Evolutionary conservation across 2,888 invertebrate species (phyloP).

Genomic region (Eurytoma adleriae): DNA sequence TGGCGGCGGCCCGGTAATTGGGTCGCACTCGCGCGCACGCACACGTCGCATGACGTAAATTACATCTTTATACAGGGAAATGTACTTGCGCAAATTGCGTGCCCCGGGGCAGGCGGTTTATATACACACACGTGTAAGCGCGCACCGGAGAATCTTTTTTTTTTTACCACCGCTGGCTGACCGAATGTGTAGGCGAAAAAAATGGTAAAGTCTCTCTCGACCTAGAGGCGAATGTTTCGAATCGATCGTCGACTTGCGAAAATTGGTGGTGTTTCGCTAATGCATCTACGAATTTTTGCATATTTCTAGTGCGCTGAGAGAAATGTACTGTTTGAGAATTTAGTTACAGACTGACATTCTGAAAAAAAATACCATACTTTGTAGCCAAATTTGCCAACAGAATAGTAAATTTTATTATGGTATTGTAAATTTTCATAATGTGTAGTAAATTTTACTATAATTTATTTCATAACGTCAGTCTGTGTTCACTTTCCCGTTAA

Average conservation of each 20-base stretch:
- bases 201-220: not conserved
- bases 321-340: too few species aligned
- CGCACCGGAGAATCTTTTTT: not conserved
- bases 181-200: not conserved
- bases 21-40: not conserved
- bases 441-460: too few species aligned
- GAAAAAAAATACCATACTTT: too few species aligned
- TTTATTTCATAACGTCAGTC: too few species aligned
- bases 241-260: conserved; percentile 2
- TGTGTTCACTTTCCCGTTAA: too few species aligned
- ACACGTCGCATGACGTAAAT: conserved; percentile 48
- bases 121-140: not conserved
- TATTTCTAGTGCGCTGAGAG: too few species aligned
- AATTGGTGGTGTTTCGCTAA: not conserved
- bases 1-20: conserved; percentile 3
- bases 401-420: too few species aligned
- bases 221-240: not conserved
- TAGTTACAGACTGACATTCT: too few species aligned
- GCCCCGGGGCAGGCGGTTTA: not conserved
- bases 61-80: conserved; percentile 45
- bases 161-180: not conserved
- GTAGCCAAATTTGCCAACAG: too few species aligned
- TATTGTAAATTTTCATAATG: too few species aligned
- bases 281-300: too few species aligned
- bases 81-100: conserved; percentile 42